Conservation (phyloP, 2,113 vertebrate genomes). For the Atrichornis clamosus region DNA sequence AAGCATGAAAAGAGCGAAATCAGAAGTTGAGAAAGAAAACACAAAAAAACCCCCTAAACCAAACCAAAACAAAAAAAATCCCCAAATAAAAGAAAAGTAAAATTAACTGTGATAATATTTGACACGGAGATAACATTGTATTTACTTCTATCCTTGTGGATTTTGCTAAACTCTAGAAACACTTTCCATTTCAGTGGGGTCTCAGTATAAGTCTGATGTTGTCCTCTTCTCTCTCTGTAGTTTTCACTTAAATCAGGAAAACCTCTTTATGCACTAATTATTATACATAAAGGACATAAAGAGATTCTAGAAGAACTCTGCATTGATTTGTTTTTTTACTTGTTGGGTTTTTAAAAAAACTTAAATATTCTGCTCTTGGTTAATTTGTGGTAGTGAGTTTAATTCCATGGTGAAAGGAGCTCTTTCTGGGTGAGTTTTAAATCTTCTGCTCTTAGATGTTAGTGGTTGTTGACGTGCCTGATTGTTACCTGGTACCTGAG, state of each 20-base stretch:
- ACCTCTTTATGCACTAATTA: not conserved
- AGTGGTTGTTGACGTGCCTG: not conserved
- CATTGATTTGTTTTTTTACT: not conserved
- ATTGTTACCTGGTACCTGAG: not conserved
- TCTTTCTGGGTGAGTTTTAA: not conserved
- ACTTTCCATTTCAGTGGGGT: not conserved
- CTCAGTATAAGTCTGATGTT: not conserved
- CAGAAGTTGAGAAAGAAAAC: not conserved
- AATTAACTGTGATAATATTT: not conserved
- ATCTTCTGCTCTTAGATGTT: not conserved
- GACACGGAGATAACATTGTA: not conserved
- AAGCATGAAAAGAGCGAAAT: not conserved
- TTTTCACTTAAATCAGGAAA: not conserved
- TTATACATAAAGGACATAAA: not conserved
- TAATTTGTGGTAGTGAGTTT: not conserved
- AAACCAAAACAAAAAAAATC: not conserved
- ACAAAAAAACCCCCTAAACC: no score
- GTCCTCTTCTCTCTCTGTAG: accelerated
- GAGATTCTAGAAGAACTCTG: not conserved
- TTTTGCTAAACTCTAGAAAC: not conserved
- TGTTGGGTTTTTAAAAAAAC: not conserved
- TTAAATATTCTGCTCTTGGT: not conserved
- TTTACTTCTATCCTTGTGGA: not conserved
- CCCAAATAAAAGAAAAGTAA: not conserved
- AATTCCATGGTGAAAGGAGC: not conserved